Conservation (phyloP, 2,113 vertebrate species). For the Ochotona princeps region DNA sequence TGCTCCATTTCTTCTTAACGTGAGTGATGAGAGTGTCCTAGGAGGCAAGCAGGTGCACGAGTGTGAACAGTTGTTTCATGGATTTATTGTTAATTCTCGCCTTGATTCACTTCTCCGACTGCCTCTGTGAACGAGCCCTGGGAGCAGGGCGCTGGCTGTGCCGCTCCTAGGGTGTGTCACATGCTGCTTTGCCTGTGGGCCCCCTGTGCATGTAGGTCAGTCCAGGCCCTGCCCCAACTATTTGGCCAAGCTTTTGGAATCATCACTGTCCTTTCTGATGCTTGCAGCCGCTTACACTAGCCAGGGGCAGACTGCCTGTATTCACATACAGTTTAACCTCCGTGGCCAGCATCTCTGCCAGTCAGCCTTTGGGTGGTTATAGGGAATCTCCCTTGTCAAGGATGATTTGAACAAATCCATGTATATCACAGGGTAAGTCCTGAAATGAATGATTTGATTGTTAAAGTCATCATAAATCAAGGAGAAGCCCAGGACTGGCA, state of each 20-base stretch:
- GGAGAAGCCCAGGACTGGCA: background rate
- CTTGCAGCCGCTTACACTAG: background rate
- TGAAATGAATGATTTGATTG: background rate
- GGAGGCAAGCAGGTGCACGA: background rate
- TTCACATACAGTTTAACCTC: background rate
- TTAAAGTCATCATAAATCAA: background rate
- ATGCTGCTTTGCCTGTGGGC: background rate
- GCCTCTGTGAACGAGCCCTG: background rate
- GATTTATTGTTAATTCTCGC: constrained; percentile 55
- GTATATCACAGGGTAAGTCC: background rate
- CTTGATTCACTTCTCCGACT: background rate
- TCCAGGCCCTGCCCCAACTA: background rate
- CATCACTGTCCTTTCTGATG: background rate
- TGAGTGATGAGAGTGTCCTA: constrained; percentile 58
- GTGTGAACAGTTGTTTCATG: background rate
- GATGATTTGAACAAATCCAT: background rate
- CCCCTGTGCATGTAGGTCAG: background rate
- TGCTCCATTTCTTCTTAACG: constrained; percentile 28
- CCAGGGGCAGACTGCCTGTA: background rate
- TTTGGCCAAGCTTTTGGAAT: background rate
- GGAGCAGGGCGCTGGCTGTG: background rate
- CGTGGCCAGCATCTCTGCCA: too few species aligned
- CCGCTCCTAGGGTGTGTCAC: fast-evolving
- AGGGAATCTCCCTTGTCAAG: background rate
- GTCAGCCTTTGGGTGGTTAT: background rate